Evolutionary conservation across 2,888 invertebrate genomes (phyloP), one percentile per base, ranked within the genome.

Genomic region (Amblyteles armatorius): DNA sequence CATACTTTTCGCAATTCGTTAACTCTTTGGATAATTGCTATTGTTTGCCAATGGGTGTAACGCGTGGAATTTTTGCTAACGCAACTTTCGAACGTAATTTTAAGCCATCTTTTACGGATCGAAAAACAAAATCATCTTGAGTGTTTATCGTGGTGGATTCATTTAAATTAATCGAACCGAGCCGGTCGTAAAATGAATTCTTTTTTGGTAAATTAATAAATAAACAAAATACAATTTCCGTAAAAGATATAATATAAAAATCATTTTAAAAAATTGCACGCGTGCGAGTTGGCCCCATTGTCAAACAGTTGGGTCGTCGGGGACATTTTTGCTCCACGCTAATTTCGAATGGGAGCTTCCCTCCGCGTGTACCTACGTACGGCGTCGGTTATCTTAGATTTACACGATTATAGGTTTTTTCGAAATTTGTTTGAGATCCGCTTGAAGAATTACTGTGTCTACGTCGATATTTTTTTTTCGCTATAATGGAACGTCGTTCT

Each of bases 401-500:
- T 83, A 86, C 7, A 89, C 88, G 55, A 86, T 83, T 55, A 92
- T 91, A 26, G 92, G 91, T 36, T 88, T 89, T 52, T 92, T 91
- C 9, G 92, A 92, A 67, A 92, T 91, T 60, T 90, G 91, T 86
- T 91, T 92, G 74, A 92, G 87, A 79, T 89, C 88, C 60, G 90
- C 83, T 68, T 90, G 88, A 48, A 86, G 77, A 83, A 88, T 76
- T 7, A 84, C 50, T 6, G 80, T 48, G 19, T 85, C 68, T 26
- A 82, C 7, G 52, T 81, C 71, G 5, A 48, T 65, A 68, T 79
- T 88, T 80, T 79, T 88, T 80, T 88, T 87, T 83, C 90, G 92
- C 91, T 93, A 93, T 91, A 93, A 93, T 1, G 92, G 60, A 11
- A 90, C 88, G 52, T 93, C 92, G 33, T 88, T 91, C 77, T 92